Conservation (phyloP, 2,113 vertebrate genomes). For the Oxygymnocypris stewartii region DNA sequence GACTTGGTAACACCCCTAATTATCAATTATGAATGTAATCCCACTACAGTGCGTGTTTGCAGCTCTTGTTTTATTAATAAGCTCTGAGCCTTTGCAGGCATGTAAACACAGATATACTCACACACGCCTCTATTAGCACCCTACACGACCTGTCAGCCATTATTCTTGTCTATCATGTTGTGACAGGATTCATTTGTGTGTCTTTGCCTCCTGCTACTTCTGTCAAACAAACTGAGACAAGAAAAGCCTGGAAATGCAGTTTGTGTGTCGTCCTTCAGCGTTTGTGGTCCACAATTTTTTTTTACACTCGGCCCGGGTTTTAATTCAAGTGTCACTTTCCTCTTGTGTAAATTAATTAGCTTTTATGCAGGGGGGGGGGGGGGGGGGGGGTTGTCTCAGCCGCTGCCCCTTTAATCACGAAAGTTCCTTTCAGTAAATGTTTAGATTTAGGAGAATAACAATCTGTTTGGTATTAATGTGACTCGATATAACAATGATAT, state of each 20-base stretch:
- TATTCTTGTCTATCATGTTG: constrained; percentile 31
- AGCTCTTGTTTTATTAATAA: not conserved
- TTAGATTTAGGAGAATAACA: too few relatives aligned
- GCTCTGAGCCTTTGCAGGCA: too few relatives aligned
- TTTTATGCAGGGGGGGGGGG: too few relatives aligned
- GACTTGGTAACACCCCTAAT: not conserved
- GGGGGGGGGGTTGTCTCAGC: too few relatives aligned
- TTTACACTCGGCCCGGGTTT: not conserved
- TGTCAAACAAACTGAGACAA: not conserved
- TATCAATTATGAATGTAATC: not conserved
- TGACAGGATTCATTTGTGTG: constrained; percentile 26
- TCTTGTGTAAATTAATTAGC: too few relatives aligned
- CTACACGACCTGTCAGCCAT: constrained; percentile 6
- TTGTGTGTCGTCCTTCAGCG: not conserved
- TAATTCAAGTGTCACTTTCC: too few relatives aligned
- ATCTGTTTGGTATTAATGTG: too few relatives aligned
- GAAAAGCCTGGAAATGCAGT: not conserved
- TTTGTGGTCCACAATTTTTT: not conserved
- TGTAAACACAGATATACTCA: constrained; percentile 21
- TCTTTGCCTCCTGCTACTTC: not conserved
- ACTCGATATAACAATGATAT: too few relatives aligned
- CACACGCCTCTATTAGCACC: constrained; percentile 27
- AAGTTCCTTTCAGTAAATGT: too few relatives aligned
- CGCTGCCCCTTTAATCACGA: too few relatives aligned
- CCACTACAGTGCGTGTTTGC: not conserved